Percentiles rank a stretch among this genome's conserved stretches.
phyloP scores from a whole-genome alignment of 2,797 vertebrate species.

The Calcarius lapponicus region DNA sequence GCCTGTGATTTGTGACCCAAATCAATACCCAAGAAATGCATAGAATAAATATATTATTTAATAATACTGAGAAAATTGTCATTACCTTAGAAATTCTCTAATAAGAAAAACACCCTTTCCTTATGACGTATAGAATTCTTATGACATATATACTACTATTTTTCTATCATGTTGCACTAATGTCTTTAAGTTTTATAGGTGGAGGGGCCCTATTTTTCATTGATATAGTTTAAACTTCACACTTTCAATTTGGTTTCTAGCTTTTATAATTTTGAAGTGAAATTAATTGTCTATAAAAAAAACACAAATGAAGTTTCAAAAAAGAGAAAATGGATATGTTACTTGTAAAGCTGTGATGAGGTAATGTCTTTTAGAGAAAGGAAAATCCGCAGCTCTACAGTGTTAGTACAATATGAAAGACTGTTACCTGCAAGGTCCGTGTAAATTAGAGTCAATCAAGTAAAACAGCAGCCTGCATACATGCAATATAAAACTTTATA shows the following conservation, averaged over 20 bases:
- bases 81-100: not conserved
- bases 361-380: not conserved
- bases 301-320: not conserved
- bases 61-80: not conserved
- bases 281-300: not conserved
- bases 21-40: not conserved
- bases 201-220: not conserved
- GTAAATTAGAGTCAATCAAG: conserved; percentile 66
- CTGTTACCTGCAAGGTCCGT: conserved; percentile 14
- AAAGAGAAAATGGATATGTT: not conserved
- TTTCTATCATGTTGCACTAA: not conserved
- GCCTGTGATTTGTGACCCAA: not conserved
- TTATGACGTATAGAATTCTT: not conserved
- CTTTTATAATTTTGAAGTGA: not conserved
- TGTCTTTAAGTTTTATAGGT: not conserved
- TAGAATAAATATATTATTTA: not conserved
- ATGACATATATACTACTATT: not conserved
- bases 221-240: not conserved
- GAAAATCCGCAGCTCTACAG: not conserved
- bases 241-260: not conserved
- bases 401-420: conserved; percentile 1
- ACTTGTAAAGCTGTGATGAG: not conserved
- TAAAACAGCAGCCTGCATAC: conserved; percentile 43
- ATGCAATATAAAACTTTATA: conserved; percentile 44
- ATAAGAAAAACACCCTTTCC: accelerated